These are phyloP conservation scores for Bedellia somnulentella DNA, from an alignment of 2,888 invertebrate genomes.

Conservation along the genomic window DNA sequence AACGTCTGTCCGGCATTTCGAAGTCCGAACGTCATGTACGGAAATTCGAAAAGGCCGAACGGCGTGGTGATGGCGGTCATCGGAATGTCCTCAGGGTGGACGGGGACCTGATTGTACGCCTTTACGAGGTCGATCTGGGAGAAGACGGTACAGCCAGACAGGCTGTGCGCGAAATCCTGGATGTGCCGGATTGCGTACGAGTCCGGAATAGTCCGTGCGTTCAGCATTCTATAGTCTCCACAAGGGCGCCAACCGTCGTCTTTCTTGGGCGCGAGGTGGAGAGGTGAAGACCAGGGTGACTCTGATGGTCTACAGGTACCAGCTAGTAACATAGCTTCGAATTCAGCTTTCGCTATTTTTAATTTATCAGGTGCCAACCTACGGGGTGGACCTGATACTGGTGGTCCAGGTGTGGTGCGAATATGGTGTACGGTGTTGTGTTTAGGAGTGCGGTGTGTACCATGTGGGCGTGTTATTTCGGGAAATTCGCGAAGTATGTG, in stretches of 20 bases:
- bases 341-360: no score
- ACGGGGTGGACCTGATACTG: no score
- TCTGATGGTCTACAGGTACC: conserved; percentile 1
- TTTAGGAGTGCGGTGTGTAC: no score
- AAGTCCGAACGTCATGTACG: no score
- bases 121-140: conserved; percentile 10
- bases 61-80: no score
- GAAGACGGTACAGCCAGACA: conserved; percentile 10
- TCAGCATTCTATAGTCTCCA: conserved; percentile 1
- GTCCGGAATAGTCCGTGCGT: conserved; percentile 1
- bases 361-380: no score
- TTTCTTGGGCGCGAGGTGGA: conserved; percentile 15
- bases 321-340: background rate
- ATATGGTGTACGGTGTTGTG: no score
- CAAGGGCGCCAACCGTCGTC: no score
- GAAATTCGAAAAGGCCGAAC: no score
- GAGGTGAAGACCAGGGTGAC: conserved; percentile 14
- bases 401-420: conserved; percentile 11
- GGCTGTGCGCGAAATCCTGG: conserved; percentile 8
- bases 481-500: no score
- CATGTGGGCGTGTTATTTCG: no score
- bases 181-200: conserved; percentile 11
- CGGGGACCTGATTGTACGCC: conserved; percentile 28
- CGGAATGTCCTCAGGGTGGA: conserved; percentile 17
- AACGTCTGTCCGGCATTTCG: no score